Conservation (phyloP, 2,113 vertebrate species). For the Cisticola juncidis region DNA sequence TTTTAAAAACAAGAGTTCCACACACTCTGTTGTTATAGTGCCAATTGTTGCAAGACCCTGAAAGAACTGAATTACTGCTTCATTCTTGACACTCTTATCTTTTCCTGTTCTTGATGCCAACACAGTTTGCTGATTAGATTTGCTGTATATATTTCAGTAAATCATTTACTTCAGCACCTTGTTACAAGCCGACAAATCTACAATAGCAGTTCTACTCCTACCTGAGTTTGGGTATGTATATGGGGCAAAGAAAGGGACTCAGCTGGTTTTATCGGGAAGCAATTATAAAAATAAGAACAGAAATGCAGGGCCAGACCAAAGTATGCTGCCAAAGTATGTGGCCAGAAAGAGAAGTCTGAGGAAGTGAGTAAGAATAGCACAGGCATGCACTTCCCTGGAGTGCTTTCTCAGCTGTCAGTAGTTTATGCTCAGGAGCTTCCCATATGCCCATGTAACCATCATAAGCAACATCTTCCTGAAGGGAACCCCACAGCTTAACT, state of each 20-base stretch:
- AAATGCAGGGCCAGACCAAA: not conserved
- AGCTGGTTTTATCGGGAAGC: not conserved
- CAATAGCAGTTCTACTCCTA: not conserved
- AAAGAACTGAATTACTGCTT: not conserved
- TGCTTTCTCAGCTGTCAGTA: not conserved
- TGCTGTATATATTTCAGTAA: conserved; percentile 6
- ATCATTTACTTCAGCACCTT: conserved; percentile 18
- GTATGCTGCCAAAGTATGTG: not conserved
- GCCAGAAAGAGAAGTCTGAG: not conserved
- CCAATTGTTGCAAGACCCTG: not conserved
- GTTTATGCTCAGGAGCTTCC: not conserved
- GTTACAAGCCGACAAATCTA: not conserved
- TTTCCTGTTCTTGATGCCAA: conserved; percentile 33
- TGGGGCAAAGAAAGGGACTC: not conserved
- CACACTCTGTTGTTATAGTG: not conserved
- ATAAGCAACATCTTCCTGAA: not conserved
- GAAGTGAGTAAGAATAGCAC: not conserved
- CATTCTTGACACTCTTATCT: conserved; percentile 19
- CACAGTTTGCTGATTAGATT: conserved; percentile 6
- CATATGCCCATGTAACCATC: not conserved
- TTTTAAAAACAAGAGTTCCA: not conserved
- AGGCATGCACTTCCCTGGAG: not conserved
- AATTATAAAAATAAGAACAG: not conserved
- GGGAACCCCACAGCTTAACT: conserved; percentile 36
- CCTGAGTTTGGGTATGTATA: not conserved